Evolutionary conservation across 2,888 invertebrate genomes (phyloP).

Genomic region (Sphaerophoria taeniata): DNA sequence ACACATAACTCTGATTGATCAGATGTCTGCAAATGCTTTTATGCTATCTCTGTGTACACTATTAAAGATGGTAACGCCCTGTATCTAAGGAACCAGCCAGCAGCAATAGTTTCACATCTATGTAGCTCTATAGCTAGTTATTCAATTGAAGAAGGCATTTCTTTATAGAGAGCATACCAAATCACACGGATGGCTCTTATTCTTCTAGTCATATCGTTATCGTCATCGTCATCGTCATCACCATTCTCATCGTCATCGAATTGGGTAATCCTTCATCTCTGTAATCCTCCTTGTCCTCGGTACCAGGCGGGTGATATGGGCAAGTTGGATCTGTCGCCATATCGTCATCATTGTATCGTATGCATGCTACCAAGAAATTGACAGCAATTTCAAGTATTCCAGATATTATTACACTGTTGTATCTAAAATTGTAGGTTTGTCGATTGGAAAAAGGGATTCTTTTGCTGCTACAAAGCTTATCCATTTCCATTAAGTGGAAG

Average conservation of each 20-base stretch:
- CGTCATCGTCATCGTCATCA: constrained; percentile 28
- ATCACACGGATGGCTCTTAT: constrained; percentile 61
- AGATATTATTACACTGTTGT: constrained; percentile 71
- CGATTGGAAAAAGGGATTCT: background rate
- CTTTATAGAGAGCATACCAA: constrained; percentile 62
- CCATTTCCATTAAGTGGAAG: constrained; percentile 12
- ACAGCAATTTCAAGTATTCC: constrained; percentile 70
- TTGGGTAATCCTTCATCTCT: too few species aligned
- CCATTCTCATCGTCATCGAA: too few species aligned
- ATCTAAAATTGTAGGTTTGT: constrained; percentile 18
- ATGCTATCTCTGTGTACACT: background rate
- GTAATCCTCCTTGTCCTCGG: too few species aligned
- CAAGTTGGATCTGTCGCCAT: too few species aligned
- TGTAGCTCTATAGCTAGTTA: too few species aligned
- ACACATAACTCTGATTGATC: constrained; percentile 61
- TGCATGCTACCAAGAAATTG: constrained; percentile 64
- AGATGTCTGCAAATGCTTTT: constrained; percentile 57
- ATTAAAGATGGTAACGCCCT: constrained; percentile 24
- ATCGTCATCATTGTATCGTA: too few species aligned
- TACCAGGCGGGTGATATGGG: too few species aligned
- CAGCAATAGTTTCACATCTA: too few species aligned
- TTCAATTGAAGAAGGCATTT: constrained; percentile 68
- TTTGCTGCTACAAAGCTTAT: constrained; percentile 23
- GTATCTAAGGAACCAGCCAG: too few species aligned
- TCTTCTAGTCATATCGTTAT: constrained; percentile 27